Conservation (phyloP, 2,797 vertebrate species). For the Chaetodon trifasciatus region DNA sequence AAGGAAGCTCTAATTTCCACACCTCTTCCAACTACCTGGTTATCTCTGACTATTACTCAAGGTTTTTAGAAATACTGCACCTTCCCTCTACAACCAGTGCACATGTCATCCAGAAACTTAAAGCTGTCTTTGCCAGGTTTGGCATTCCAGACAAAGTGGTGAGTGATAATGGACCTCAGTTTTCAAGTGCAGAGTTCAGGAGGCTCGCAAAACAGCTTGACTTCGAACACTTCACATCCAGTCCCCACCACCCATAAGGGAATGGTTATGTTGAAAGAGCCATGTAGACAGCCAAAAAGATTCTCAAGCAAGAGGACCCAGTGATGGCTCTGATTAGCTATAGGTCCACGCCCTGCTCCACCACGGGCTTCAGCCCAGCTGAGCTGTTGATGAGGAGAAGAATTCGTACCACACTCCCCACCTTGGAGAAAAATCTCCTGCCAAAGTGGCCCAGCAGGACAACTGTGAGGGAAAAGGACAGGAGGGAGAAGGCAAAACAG, state of each 20-base stretch:
- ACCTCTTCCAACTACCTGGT: slow-evolving; percentile 6
- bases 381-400: background rate
- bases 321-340: slow-evolving; percentile 1
- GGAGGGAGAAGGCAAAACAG: background rate
- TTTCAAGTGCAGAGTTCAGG: background rate
- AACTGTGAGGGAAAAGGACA: background rate
- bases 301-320: background rate
- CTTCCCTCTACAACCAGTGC: background rate
- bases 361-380: background rate
- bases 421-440: background rate
- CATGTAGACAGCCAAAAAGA: background rate
- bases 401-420: background rate
- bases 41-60: slow-evolving; percentile 13
- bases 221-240: background rate
- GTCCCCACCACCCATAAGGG: background rate
- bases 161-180: background rate
- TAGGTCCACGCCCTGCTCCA: background rate
- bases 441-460: background rate
- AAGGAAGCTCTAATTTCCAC: background rate
- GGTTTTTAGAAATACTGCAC: background rate
- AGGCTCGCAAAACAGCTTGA: background rate
- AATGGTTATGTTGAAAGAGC: background rate
- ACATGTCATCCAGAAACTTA: background rate
- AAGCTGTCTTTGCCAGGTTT: background rate
- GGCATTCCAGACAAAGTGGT: slow-evolving; percentile 6